phyloP scores from a whole-genome alignment of 2,113 vertebrate species.

The Carassius carassius region DNA sequence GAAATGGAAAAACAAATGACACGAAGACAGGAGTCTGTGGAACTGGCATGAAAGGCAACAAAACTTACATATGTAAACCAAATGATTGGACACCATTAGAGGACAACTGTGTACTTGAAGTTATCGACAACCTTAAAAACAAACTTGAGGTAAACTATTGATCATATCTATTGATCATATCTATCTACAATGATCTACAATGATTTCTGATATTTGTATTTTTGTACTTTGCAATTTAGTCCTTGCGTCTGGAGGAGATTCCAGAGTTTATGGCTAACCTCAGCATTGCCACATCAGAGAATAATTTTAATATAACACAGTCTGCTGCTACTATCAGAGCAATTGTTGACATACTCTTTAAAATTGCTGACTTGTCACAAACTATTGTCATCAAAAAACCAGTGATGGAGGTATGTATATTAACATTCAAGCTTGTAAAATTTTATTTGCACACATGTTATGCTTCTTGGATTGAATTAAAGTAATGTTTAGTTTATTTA shows the following conservation, averaged over 20 bases:
- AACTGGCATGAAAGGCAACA: not conserved
- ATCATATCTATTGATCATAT: conserved; percentile 11
- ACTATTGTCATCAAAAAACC: not conserved
- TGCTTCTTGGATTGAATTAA: not conserved
- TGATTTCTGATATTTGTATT: not conserved
- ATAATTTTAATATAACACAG: conserved; percentile 8
- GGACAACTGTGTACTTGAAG: conserved; percentile 43
- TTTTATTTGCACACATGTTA: not conserved
- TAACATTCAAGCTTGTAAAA: not conserved
- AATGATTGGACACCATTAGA: not conserved
- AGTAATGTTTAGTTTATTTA: not conserved
- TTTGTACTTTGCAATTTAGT: conserved; percentile 46
- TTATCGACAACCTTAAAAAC: conserved; percentile 32
- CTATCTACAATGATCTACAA: not conserved
- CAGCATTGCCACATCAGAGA: not conserved
- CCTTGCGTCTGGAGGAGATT: conserved; percentile 42
- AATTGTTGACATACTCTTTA: conserved; percentile 62
- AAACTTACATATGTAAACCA: conserved; percentile 13
- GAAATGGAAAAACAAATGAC: not conserved
- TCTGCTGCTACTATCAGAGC: conserved; percentile 61
- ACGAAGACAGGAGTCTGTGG: not conserved
- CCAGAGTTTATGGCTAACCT: conserved; percentile 47
- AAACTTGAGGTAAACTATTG: conserved; percentile 36
- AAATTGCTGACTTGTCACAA: conserved; percentile 49
- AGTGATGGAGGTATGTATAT: conserved; percentile 59